Evolutionary conservation across 2,113 vertebrate species (phyloP).

Genomic region (Glaucidium brasilianum): DNA sequence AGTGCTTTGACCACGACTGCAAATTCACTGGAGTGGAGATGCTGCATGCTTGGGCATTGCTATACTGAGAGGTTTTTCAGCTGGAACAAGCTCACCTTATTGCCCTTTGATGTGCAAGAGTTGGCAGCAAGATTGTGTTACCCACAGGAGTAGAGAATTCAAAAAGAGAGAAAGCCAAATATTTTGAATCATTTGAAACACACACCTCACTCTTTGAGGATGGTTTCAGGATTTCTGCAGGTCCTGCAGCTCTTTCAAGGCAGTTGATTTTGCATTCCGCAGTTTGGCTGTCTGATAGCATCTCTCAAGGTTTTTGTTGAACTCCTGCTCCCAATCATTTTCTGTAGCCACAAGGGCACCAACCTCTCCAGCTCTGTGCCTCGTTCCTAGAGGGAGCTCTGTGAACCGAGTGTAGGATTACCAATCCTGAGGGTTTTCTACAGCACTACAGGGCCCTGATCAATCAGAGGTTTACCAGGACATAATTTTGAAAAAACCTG

Average conservation of each 20-base stretch:
- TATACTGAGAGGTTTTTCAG: not conserved
- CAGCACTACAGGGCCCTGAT: not conserved
- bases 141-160: not conserved
- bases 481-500: not conserved
- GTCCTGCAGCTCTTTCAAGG: not conserved
- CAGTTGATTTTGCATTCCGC: not conserved
- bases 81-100: not conserved
- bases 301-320: not conserved
- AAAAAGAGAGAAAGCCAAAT: not conserved
- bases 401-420: fast-evolving
- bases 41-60: not conserved
- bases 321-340: not conserved
- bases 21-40: not conserved
- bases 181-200: not conserved
- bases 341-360: not conserved
- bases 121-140: not conserved
- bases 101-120: not conserved
- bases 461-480: not conserved
- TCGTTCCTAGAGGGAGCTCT: not conserved
- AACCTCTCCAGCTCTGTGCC: not conserved
- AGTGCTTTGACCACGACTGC: not conserved
- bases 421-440: not conserved
- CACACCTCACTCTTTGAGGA: not conserved
- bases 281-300: not conserved
- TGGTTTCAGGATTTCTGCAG: not conserved